phyloP scores from a whole-genome alignment of 2,888 invertebrate genomes.

The Caenorhabditis afra region DNA sequence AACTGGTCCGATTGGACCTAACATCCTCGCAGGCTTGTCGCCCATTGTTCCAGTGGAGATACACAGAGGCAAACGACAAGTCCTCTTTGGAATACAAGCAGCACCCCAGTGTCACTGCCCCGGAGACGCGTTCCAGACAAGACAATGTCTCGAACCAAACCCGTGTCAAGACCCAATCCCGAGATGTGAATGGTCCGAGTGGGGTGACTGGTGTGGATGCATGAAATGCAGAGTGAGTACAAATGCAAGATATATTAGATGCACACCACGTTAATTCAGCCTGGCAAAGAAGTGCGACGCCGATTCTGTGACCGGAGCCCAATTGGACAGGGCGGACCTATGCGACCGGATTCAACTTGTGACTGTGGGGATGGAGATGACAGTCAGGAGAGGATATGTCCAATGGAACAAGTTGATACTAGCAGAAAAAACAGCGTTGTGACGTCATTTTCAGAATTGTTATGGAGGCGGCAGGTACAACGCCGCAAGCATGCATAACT shows the following conservation, averaged over 20 bases:
- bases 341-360: slow-evolving; percentile 60
- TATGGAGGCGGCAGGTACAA: slow-evolving; percentile 36
- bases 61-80: slow-evolving; percentile 63
- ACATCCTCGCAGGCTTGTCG: slow-evolving; percentile 49
- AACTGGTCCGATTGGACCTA: slow-evolving; percentile 12
- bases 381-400: slow-evolving; percentile 62
- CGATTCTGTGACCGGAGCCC: slow-evolving; percentile 67
- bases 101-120: slow-evolving; percentile 63
- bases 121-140: slow-evolving; percentile 63
- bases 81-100: slow-evolving; percentile 40
- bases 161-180: slow-evolving; percentile 54
- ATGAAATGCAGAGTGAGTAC: slow-evolving; percentile 61
- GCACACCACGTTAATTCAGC: slow-evolving; percentile 52
- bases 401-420: slow-evolving; percentile 28
- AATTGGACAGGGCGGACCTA: slow-evolving; percentile 37
- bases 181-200: slow-evolving; percentile 69
- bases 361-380: slow-evolving; percentile 62
- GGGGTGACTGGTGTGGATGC: slow-evolving; percentile 75
- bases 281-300: slow-evolving; percentile 65
- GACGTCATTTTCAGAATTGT: slow-evolving; percentile 23
- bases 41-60: slow-evolving; percentile 67
- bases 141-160: slow-evolving; percentile 50
- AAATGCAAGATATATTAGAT: not conserved
- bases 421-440: not conserved
- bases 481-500: slow-evolving; percentile 25